Base-by-base conservation (phyloP, 2,888 invertebrate species). In the Carcina quercana region DNA sequence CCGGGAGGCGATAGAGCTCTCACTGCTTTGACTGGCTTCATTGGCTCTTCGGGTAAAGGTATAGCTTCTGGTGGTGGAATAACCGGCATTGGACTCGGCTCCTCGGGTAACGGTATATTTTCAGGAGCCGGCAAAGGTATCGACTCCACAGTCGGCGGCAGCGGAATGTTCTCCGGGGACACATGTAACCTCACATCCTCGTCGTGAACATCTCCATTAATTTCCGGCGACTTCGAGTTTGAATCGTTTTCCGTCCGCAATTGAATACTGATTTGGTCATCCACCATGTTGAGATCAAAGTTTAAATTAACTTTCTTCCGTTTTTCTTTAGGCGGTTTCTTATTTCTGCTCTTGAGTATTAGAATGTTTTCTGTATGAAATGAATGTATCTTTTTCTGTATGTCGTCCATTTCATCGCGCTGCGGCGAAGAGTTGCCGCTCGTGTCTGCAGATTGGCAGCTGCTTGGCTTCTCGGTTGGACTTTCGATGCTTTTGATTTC, bases 341-440 rank as follows among this genome's bases (percentile, higher is more conserved):
- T 87, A 36, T 88, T 88, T 40, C 88, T 78, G 32, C 87, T 87
- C 47, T 87, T 87, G 25, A 88, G 58, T 46, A 87, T 86, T 40
- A 83, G 79, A 40, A 88, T 87, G 53, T 88, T 88, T 50, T 87
- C 87, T 1, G 87, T 87, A 53, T 88, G 88, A 57, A 88, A 88
- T 19, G 86, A 87, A 47, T 87, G 86, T 40, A 88, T 76, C 43
- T 87, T 86, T 47, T 88, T 87, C 51, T 88, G 87, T 32, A 88
- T 87, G 47, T 88, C 88, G 43, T 86, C 86, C 73, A 86, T 85
- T 48, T 87, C 86, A 47, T 88, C 84, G 3, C 79, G 63, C 29
- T 82, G 76, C 1, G 84, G 85, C 0, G 84, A 84, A 0, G 84
- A 84, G 48, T 78, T 78, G 2, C 84, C 82, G 46, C 84, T 83